Base-by-base conservation (phyloP, 2,888 invertebrate genomes). In the Torymus auratus region DNA sequence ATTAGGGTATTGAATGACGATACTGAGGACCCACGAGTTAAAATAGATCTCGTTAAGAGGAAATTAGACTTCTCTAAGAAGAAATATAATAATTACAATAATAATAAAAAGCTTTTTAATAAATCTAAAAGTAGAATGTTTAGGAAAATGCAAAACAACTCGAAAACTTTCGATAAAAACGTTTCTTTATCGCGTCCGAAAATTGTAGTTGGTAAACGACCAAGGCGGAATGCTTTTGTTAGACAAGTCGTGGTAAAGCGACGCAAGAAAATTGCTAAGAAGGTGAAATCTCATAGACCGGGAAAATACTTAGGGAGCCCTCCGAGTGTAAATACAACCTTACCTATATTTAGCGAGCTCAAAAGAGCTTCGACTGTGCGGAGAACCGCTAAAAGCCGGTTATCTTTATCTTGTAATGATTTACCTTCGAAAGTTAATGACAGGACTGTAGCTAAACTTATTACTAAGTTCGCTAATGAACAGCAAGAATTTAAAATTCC, bases 181-280 rank as follows among this genome's bases (percentile, higher is more conserved):
- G 15, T 58, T 17, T 56, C 15, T 23, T n/a, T 15, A 13, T 12
- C 72, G 14, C 70, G 58, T 2, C 50, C 55, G n/a, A 85, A 83
- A 62, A 82, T 86, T 0, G 60, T 85, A 13, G 83, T 86, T 12
- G 84, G 84, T 23, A 88, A 86, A 55, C 84, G 52, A 20, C 78
- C 81, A 3, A 87, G 85, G 13, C 84, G 87, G 23, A 88, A 86
- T 50, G 85, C 83, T 50, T 85, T 88, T 67, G 85, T 87, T 10
- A 85, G 87, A 7, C 88, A 86, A 13, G 78, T 85, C 3, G 81
- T 85, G 52, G 56, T 73, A 2, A 83, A 75, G 65, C 85, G 87
- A 67, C 23, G 69, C 55, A 75, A 82, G n/a, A 15, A 17, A 55
- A 17, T 60, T 17, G 7, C 2, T 2, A 15, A 14, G 14, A 70